Percentiles rank a stretch among this genome's conserved stretches.
Evolutionary conservation across 2,888 invertebrate genomes (phyloP).

Genomic region (Podotricha telesiphe): DNA sequence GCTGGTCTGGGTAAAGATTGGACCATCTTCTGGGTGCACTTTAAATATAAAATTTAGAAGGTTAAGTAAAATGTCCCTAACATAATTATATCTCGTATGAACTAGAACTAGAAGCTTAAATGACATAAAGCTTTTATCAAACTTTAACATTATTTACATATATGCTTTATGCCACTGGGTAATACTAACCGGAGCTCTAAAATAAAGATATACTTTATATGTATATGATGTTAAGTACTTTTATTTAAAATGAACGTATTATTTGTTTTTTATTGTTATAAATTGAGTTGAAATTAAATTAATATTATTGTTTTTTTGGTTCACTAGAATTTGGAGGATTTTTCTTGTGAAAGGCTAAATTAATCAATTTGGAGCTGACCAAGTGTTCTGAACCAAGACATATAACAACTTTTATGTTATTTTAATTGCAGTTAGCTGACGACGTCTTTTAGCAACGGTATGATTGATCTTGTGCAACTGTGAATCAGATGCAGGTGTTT

Average conservation of each 20-base stretch:
- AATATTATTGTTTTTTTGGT: too few species aligned
- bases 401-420: neutral
- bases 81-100: neutral
- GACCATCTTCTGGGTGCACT: neutral
- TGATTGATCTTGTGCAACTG: slow-evolving; percentile 45
- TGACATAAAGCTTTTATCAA: slow-evolving; percentile 1
- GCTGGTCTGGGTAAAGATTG: neutral
- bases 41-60: neutral
- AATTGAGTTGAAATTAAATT: too few species aligned
- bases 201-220: too few species aligned
- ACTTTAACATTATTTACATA: neutral
- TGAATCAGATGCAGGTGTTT: slow-evolving; percentile 63
- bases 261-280: too few species aligned
- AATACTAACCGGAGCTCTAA: neutral
- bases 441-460: neutral
- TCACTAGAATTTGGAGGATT: too few species aligned
- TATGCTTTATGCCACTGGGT: neutral
- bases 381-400: too few species aligned
- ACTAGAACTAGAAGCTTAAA: neutral
- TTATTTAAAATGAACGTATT: too few species aligned
- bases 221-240: too few species aligned
- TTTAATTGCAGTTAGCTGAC: neutral
- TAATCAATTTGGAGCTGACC: too few species aligned
- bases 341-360: too few species aligned
- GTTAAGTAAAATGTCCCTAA: neutral